Conservation (phyloP, 92 coral and sea anemone species). For the Umimayanthus chanpuru region DNA sequence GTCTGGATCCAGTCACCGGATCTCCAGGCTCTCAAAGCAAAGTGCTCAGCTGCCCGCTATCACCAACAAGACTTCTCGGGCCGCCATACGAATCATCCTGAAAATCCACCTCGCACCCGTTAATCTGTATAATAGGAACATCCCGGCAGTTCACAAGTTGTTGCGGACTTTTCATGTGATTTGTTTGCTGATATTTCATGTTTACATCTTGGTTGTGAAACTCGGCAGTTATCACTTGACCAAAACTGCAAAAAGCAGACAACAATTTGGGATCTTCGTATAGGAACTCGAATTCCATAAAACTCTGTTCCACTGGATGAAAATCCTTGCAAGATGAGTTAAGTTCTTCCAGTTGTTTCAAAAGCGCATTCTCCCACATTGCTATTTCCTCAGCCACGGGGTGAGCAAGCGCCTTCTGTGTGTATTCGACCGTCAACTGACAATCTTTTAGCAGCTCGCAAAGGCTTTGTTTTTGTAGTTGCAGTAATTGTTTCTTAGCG, state of each 20-base stretch:
- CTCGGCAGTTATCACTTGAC: constrained; percentile 28
- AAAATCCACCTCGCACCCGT: constrained; percentile 27
- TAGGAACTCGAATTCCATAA: constrained; percentile 26
- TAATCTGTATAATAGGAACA: constrained; percentile 32
- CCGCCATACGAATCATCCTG: constrained; percentile 20
- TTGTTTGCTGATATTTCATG: constrained; percentile 4
- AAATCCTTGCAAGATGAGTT: constrained; percentile 30
- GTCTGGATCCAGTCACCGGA: not conserved
- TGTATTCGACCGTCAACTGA: constrained; percentile 39
- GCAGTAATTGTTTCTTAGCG: constrained; percentile 33
- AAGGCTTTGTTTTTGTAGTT: constrained; percentile 24
- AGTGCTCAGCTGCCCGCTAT: constrained; percentile 20
- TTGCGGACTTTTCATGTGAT: not conserved
- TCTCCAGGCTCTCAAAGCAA: not conserved
- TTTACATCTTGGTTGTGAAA: constrained; percentile 1
- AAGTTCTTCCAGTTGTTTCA: constrained; percentile 26
- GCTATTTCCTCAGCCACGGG: constrained; percentile 40
- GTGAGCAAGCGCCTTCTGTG: constrained; percentile 27
- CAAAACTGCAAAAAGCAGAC: constrained; percentile 38
- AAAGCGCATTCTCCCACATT: constrained; percentile 34
- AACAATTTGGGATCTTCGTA: constrained; percentile 31
- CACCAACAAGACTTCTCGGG: not conserved
- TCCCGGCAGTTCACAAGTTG: not conserved
- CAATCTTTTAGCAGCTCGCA: constrained; percentile 33
- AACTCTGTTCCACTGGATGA: constrained; percentile 35